Base-by-base conservation (phyloP, 2,113 vertebrate species). In the Bagarius yarrelli region DNA sequence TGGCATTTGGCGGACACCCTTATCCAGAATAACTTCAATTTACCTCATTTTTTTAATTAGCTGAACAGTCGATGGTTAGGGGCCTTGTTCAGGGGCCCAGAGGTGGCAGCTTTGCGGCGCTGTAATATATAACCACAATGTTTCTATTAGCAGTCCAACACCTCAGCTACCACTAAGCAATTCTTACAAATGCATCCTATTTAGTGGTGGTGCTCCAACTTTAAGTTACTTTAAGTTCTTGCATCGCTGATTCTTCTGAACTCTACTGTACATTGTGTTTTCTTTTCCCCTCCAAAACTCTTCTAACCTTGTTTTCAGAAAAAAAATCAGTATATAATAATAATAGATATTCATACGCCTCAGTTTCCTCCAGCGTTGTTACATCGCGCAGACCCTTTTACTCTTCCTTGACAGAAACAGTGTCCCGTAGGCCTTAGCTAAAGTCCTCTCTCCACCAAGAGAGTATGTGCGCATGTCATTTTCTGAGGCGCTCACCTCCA, bases 401-500 rank as follows among this genome's bases (percentile, higher is more conserved):
- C 67, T 61, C 40, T 70, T 52, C 55, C 25, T 59, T 60, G 34
- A 71, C 55, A 71, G 36, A 60, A 47, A 30, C 36, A 56, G 50
- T 13, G 27, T 71, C 78, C 57, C 40, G n/a, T 32, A 80, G 78
- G 78, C 55, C 71, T 72, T 47, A 50, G 56, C 76, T 60, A 44
- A 70, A 70, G 64, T 44, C 78, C 21, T 32, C 27, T 73, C 70
- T 55, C 50, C 52, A 55, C 70, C 13, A 55, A 70, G n/a, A 44
- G 11, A 53, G 16, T 8, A 3, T 21, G 69, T 81, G 59, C 9
- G 59, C 18, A 63, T 82, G 86, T 78, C 84, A 87, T 81, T 77
- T 80, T 81, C 78, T 55, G 86, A 85, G 81, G 66, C 19, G 30
- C 36, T 56, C 76, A 84, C 74, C 83, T 86, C 80, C 82, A n/a